These are phyloP conservation scores for Schlechtendalia chinensis DNA, from an alignment of 1,140 invertebrate species.

Conservation along the genomic window DNA sequence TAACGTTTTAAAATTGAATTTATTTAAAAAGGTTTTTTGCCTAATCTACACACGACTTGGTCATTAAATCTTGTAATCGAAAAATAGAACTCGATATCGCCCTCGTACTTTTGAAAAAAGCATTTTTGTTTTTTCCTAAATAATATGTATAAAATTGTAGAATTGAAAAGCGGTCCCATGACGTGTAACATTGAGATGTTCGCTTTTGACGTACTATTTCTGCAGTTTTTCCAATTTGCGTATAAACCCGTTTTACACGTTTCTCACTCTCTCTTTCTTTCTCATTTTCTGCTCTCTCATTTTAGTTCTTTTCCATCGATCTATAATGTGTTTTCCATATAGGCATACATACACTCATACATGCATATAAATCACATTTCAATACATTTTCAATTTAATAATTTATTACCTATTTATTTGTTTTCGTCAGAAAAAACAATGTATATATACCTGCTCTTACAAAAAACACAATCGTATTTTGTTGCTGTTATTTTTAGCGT, in stretches of 20 bases:
- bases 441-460: not conserved
- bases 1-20: constrained; percentile 23
- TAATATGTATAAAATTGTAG: constrained; percentile 31
- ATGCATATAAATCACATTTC: not conserved
- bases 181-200: constrained; percentile 21
- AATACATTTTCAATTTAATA: constrained; percentile 39
- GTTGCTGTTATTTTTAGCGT: not conserved
- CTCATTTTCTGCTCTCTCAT: not conserved
- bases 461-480: too few species aligned
- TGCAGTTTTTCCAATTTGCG: constrained; percentile 24
- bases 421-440: constrained; percentile 1
- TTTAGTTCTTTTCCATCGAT: not conserved
- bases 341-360: not conserved
- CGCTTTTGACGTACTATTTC: constrained; percentile 31
- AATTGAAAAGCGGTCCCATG: constrained; percentile 5
- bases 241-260: constrained; percentile 7
- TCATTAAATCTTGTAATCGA: constrained; percentile 23
- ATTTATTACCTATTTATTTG: constrained; percentile 36
- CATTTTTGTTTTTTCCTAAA: not conserved
- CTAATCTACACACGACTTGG: not conserved
- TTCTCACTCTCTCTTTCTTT: not conserved
- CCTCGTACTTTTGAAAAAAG: not conserved
- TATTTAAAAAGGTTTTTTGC: not conserved
- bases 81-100: constrained; percentile 33
- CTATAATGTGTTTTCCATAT: constrained; percentile 5